Evolutionary conservation across 2,113 vertebrate genomes (phyloP), one percentile per base, ranked within the genome.

Genomic region (Falco punctatus): DNA sequence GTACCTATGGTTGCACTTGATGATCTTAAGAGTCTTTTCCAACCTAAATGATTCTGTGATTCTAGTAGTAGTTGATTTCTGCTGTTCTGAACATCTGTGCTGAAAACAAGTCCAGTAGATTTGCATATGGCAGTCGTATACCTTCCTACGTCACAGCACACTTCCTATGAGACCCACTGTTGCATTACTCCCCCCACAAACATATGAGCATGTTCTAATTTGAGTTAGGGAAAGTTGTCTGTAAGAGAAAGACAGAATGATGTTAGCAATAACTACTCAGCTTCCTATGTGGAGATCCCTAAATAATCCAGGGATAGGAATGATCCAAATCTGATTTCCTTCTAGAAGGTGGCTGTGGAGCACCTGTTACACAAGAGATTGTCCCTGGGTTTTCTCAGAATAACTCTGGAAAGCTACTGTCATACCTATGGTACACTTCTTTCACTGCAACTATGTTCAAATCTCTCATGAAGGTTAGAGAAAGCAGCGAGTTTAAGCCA

Each of bases 1-100:
- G 17, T 7, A 90, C 51, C 26, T 89, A 17, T 0, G 0, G n/a
- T 26, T 91, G 38, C 28, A 81, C 33, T 69, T 0, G 0, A 67
- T 75, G 22, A 74, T 11, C 33, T 35, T 33, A 78, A 54, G 18
- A 14, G 11, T 66, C 35, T 90, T 93, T 81, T 74, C 59, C 46
- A 87, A 70, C 35, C 14, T 44, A 65, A 96, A 70, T 75, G 24
- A 30, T 44, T 70, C 32, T 74, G 12, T 70, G 49, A 84, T 62
- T 87, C 11, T 30, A 49, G 38, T 62, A 91, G 61, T 57, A 92
- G 17, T 9, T 70, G 30, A 46, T 86, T 74, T 73, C 46, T 64
- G 52, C 67, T 71, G 14, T n/a, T 69, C 16, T 73, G 27, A 80
- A 73, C 17, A 81, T 17, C 23, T 9, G 32, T 26, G 27, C 15